Evolutionary conservation across 2,888 invertebrate species (phyloP), one percentile per base, ranked within the genome.

Genomic region (Brachypalpus laphriformis): DNA sequence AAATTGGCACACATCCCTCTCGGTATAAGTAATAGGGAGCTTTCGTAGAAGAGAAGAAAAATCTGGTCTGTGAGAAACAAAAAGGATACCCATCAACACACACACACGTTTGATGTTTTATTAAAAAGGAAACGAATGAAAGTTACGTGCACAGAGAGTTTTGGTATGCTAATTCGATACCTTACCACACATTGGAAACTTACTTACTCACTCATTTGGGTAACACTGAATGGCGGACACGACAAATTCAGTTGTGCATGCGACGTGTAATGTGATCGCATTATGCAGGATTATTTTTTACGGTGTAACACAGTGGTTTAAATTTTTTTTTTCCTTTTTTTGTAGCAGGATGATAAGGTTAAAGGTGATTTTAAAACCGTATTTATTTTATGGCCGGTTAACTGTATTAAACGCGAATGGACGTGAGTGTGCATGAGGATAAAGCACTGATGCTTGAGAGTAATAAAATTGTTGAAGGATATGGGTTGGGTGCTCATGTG

Each of bases 281-380:
- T 82, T 82, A 76, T 49, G 28, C 20, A 11, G 61, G 40, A 51
- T 54, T 63, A 51, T 76, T 47, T 75, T 75, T 71, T 57, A 76
- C 63, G 49, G 65, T 76, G 49, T 65, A 63, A 68, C 40, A 49
- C 40, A n/a, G 68, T 8, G 63, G 59, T 45, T 65, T 40, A 8
- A 2, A 37, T 25, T 37, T 63, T 37, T 22, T 14, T 11, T 22
- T 54, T 40, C 25, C 3, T 25, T 25, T 54, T 42, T 16, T 42
- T 51, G 65, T 25, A 49, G 34, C 57, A 34, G 61, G 28, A 61
- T 49, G 56, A 57, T 51, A 70, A 70, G 68, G 75, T 70, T 80
- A 56, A 75, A 75, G 68, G 80, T 85, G 63, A 70, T 70, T 80
- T 85, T 71, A 75, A 80, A 85, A 75, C 65, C 42, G 63, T 80